phyloP scores from a whole-genome alignment of 1,140 invertebrate genomes.

The Diorhabda carinulata region DNA sequence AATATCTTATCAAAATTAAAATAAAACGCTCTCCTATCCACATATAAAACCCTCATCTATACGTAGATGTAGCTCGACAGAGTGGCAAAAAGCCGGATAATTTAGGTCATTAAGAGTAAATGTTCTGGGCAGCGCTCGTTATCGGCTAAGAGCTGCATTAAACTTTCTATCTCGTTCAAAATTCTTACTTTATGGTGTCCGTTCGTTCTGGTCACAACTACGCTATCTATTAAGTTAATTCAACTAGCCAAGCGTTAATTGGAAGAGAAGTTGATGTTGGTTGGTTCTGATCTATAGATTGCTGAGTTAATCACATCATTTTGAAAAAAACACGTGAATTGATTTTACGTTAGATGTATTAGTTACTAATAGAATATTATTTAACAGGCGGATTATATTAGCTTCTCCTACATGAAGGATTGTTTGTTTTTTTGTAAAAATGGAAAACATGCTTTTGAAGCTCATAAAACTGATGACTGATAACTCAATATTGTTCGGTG shows the following conservation, averaged over 20 bases:
- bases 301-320: neutral
- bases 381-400: too few species aligned
- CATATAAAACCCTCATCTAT: slow-evolving; percentile 14
- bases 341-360: too few species aligned
- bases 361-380: too few species aligned
- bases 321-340: too few species aligned
- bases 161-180: slow-evolving; percentile 8
- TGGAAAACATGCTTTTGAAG: too few species aligned
- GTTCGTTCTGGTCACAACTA: slow-evolving; percentile 6
- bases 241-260: slow-evolving; percentile 4
- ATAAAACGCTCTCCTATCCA: slow-evolving; percentile 1
- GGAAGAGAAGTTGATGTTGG: neutral
- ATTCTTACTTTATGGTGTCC: slow-evolving; percentile 16
- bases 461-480: too few species aligned
- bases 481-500: too few species aligned
- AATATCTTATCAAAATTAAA: neutral
- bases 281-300: neutral
- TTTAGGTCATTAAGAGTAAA: slow-evolving; percentile 15
- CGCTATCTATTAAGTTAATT: slow-evolving; percentile 6
- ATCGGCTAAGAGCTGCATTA: slow-evolving; percentile 16
- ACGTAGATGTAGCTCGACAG: slow-evolving; percentile 9
- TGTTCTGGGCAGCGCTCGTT: slow-evolving; percentile 18
- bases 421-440: too few species aligned
- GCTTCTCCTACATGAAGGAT: too few species aligned
- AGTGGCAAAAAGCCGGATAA: slow-evolving; percentile 16